Conservation (phyloP, 2,888 invertebrate species). For the Drosophila pseudotakahashii region DNA sequence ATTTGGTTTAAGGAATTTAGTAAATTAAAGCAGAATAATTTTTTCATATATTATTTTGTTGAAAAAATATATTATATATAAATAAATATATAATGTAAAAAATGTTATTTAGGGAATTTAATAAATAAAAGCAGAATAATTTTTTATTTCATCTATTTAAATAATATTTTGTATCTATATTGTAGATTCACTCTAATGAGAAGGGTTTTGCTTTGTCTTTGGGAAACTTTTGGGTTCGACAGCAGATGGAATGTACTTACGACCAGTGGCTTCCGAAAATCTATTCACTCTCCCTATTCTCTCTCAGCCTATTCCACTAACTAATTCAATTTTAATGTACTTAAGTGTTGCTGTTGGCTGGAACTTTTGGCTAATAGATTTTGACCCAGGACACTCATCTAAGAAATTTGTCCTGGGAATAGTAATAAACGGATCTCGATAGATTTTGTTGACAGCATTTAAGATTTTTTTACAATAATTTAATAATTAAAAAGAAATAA, state of each 20-base stretch:
- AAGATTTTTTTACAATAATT: too few species aligned
- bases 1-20: too few species aligned
- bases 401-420: background rate
- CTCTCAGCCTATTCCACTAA: constrained; percentile 14
- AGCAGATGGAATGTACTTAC: constrained; percentile 6
- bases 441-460: too few species aligned
- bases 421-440: background rate
- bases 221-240: constrained; percentile 22
- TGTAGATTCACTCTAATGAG: background rate
- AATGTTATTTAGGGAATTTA: too few species aligned
- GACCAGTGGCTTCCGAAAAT: background rate
- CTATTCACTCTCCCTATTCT: background rate
- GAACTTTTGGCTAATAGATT: constrained; percentile 17
- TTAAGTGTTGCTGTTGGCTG: constrained; percentile 15
- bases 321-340: constrained; percentile 68
- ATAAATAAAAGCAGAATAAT: too few species aligned
- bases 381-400: background rate
- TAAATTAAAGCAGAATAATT: too few species aligned
- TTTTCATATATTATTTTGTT: too few species aligned
- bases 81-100: too few species aligned
- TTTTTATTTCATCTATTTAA: too few species aligned
- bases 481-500: too few species aligned
- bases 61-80: too few species aligned
- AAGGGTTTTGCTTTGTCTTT: constrained; percentile 9
- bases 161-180: too few species aligned